Percentiles rank a stretch among this genome's conserved stretches.
Evolutionary conservation across 2,888 invertebrate species (phyloP).

Genomic region (Cataglyphis altisquamis): DNA sequence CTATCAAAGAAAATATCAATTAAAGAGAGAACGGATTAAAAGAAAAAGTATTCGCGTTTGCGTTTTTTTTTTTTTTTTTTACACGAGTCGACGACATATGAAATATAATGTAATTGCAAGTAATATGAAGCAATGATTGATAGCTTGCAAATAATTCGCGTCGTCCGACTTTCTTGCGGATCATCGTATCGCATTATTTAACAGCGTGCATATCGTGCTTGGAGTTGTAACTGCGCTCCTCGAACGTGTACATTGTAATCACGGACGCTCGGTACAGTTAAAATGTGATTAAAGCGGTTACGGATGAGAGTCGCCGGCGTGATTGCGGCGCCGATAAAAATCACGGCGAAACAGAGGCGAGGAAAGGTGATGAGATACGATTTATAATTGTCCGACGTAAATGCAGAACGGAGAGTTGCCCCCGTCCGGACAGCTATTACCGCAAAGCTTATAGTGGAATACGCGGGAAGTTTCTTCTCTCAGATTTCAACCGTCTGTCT

Average conservation of each 20-base stretch:
- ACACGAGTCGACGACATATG: neutral
- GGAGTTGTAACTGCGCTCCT: constrained; percentile 29
- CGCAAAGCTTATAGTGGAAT: constrained; percentile 27
- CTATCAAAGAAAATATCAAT: neutral
- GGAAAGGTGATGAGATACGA: constrained; percentile 54
- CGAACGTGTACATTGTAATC: constrained; percentile 46
- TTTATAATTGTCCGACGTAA: constrained; percentile 51
- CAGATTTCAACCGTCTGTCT: constrained; percentile 21
- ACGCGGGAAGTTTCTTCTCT: constrained; percentile 16
- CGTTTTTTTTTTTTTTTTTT: neutral
- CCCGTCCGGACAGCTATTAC: constrained; percentile 37
- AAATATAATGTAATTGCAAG: neutral
- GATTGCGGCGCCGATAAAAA: constrained; percentile 46
- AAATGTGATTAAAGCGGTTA: constrained; percentile 55
- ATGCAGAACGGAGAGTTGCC: constrained; percentile 47
- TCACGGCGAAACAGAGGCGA: constrained; percentile 53
- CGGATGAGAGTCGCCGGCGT: constrained; percentile 47
- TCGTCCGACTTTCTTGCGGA: constrained; percentile 12
- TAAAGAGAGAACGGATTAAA: neutral
- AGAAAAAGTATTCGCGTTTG: neutral
- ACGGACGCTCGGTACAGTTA: constrained; percentile 45
- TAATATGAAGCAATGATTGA: constrained; percentile 11
- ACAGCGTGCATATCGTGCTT: constrained; percentile 25
- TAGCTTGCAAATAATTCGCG: constrained; percentile 5
- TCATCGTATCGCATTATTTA: constrained; percentile 33